Base-by-base conservation (phyloP, 2,888 invertebrate genomes). In the Hedychridium roseum region DNA sequence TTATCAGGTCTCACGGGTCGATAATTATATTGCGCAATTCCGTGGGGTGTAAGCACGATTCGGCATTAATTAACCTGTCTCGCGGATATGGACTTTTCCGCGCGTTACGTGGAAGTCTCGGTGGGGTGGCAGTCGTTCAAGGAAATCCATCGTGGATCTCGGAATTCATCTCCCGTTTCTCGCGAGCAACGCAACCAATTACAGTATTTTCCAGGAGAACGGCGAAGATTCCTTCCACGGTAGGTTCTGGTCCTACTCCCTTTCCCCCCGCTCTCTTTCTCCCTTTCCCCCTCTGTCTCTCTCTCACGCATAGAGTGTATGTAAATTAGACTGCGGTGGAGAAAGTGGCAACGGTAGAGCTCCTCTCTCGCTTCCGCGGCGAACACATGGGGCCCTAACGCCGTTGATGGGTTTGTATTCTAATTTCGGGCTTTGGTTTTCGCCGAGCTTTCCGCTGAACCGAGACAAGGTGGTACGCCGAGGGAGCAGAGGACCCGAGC, bases 151-250 rank as follows among this genome's bases (percentile, higher is more conserved):
- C 41, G 51, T 42, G 53, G 60, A 60, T 64, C 64, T 63, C 63
- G 59, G 61, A 61, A 64, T 64, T 65, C 67, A 63, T 66, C 60
- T 64, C 57, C 52, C 50, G 56, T 60, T 57, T 61, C 66, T 53
- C 56, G 59, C 55, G 49, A 51, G 59, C 63, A 56, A 60, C 67
- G 61, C 64, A 66, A 72, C 69, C 76, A 77, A 78, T 77, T 77
- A 76, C 71, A 72, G 66, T 73, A 76, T 74, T 78, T 78, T 77
- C 76, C 70, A 60, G 64, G 56, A 72, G 71, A 76, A 63, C 66
- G 70, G 55, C 58, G 60, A 62, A 51, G 60, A 63, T 68, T 68
- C 67, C n/a, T 60, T 60, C 58, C 54, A 64, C 65, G 48, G 56
- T 50, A 40, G 34, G 42, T 57, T 47, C 54, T 58, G n/a, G n/a